Evolutionary conservation across 2,888 invertebrate species (phyloP).

Genomic region (Pseudococcus viburni): DNA sequence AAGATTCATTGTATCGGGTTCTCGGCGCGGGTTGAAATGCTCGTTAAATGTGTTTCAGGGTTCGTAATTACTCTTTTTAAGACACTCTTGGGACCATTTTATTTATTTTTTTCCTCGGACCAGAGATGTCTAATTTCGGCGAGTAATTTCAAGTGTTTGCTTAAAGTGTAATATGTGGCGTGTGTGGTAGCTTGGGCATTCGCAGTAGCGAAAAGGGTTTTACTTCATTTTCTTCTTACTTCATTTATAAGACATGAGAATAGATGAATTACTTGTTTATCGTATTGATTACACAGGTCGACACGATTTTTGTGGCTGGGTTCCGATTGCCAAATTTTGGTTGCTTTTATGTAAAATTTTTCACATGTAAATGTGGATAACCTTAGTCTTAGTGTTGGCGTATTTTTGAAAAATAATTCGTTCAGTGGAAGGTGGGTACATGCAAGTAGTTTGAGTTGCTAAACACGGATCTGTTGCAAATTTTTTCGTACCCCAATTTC

Average conservation of each 20-base stretch:
- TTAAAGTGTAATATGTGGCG: conserved; percentile 16
- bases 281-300: too few relatives aligned
- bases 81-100: not conserved
- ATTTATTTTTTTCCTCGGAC: conserved; percentile 20
- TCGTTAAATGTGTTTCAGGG: not conserved
- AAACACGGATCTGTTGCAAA: too few relatives aligned
- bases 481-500: too few relatives aligned
- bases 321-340: too few relatives aligned
- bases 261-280: not conserved
- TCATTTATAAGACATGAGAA: not conserved
- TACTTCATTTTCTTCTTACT: not conserved
- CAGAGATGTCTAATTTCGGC: not conserved
- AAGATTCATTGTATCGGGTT: conserved; percentile 18
- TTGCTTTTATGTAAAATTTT: too few relatives aligned
- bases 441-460: too few relatives aligned
- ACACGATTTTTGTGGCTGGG: too few relatives aligned
- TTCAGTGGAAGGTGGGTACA: too few relatives aligned
- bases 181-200: not conserved
- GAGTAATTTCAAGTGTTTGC: conserved; percentile 20
- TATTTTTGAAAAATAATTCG: too few relatives aligned
- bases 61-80: conserved; percentile 12
- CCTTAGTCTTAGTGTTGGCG: too few relatives aligned
- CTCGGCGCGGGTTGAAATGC: not conserved
- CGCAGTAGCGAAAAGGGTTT: not conserved
- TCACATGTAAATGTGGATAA: too few relatives aligned